Evolutionary conservation across 2,888 invertebrate genomes (phyloP).

Genomic region (Microchrysa polita): DNA sequence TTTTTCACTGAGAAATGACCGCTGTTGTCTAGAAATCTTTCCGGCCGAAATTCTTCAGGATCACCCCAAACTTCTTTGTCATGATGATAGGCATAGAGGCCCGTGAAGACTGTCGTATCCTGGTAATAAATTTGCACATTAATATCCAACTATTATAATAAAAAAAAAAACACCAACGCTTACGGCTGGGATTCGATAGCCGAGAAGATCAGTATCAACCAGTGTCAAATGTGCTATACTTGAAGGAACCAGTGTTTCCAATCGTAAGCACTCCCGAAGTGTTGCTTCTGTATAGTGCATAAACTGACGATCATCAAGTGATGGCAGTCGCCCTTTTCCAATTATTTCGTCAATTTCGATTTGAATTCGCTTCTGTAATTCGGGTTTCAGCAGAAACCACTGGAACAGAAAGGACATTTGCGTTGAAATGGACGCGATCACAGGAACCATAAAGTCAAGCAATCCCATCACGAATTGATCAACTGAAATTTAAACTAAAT

Average conservation of each 20-base stretch:
- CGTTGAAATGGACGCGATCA: conserved; percentile 67
- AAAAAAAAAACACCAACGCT: conserved; percentile 16
- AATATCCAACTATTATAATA: too few relatives aligned
- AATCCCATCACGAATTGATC: conserved; percentile 71
- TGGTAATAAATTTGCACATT: too few relatives aligned
- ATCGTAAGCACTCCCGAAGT: conserved; percentile 70
- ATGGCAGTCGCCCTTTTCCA: conserved; percentile 69
- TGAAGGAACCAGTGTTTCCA: conserved; percentile 71
- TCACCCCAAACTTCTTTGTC: conserved; percentile 72
- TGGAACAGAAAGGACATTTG: conserved; percentile 68
- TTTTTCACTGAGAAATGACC: conserved; percentile 68
- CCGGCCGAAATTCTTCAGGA: conserved; percentile 73
- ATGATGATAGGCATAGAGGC: conserved; percentile 68
- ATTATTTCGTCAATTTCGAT: conserved; percentile 72
- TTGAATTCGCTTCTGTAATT: conserved; percentile 69
- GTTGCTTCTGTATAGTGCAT: conserved; percentile 73
- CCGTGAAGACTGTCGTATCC: conserved; percentile 68
- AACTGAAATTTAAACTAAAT: conserved; percentile 57
- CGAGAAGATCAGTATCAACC: conserved; percentile 67
- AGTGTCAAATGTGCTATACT: conserved; percentile 68
- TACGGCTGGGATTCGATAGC: conserved; percentile 70
- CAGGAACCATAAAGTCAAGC: conserved; percentile 72
- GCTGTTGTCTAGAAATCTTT: conserved; percentile 70
- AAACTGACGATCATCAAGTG: conserved; percentile 69
- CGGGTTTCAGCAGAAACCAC: conserved; percentile 68